A percentile compares a stretch with the other conserved stretches of the same genome.
Evolutionary conservation across 2,888 invertebrate species (phyloP).

Genomic region (Troilus luridus): DNA sequence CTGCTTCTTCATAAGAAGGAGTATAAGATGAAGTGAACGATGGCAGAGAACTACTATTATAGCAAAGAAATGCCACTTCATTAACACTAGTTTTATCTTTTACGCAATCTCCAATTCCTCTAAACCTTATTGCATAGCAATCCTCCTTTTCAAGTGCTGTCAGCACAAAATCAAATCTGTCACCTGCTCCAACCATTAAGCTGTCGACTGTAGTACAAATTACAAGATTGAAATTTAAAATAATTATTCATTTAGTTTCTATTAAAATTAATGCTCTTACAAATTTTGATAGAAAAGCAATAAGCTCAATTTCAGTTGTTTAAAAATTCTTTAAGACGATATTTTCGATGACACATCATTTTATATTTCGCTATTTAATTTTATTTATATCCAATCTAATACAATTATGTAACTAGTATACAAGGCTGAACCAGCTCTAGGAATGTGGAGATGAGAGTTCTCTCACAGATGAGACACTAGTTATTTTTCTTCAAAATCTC

Average conservation of each 20-base stretch:
- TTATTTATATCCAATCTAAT: too few species aligned
- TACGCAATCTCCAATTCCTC: slow-evolving; percentile 70
- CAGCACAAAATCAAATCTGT: slow-evolving; percentile 71
- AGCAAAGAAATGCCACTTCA: slow-evolving; percentile 64
- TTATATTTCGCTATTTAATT: too few species aligned
- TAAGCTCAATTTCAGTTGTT: too few species aligned
- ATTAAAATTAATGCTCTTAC: too few species aligned
- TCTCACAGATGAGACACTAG: too few species aligned
- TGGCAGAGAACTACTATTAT: slow-evolving; percentile 60
- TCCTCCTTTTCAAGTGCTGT: slow-evolving; percentile 67
- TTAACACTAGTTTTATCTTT: slow-evolving; percentile 65
- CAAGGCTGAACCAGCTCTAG: too few species aligned
- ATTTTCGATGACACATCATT: too few species aligned
- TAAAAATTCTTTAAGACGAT: too few species aligned
- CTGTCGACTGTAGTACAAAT: slow-evolving; percentile 67
- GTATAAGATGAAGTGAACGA: background rate
- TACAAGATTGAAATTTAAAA: background rate
- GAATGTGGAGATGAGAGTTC: too few species aligned
- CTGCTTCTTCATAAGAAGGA: slow-evolving; percentile 66
- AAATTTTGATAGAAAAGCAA: too few species aligned
- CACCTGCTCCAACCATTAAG: slow-evolving; percentile 70
- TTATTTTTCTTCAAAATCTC: too few species aligned
- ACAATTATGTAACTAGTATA: too few species aligned
- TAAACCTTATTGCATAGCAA: slow-evolving; percentile 71
- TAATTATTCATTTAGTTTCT: background rate